Percentiles rank a stretch among this genome's conserved stretches.
Evolutionary conservation across 2,888 invertebrate genomes (phyloP).

Genomic region (Tanypteryx hageni): DNA sequence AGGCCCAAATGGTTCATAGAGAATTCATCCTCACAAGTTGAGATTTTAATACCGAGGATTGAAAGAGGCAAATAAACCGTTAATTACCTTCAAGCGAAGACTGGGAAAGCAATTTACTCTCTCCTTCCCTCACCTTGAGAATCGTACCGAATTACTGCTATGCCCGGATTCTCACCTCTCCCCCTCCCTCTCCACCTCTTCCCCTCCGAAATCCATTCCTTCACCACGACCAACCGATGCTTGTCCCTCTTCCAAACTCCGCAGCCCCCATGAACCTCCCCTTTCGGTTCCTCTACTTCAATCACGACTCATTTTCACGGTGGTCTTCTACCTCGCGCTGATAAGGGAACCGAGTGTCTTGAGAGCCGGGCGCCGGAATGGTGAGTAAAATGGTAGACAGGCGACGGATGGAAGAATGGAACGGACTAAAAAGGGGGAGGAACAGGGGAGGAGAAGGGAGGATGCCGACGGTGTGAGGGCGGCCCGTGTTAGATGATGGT

Average conservation of each 20-base stretch:
- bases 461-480: not conserved
- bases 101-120: not conserved
- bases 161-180: not conserved
- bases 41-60: too few species aligned
- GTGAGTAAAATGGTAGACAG: too few species aligned
- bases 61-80: too few species aligned
- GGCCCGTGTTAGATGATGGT: not conserved
- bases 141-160: too few species aligned
- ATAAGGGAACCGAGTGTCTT: conserved; percentile 3
- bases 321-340: not conserved
- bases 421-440: not conserved
- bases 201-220: not conserved
- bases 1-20: too few species aligned
- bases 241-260: not conserved
- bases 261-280: too few species aligned
- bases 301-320: conserved; percentile 41
- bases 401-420: not conserved
- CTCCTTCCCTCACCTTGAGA: not conserved
- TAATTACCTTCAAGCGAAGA: not conserved
- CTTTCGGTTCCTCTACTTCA: not conserved
- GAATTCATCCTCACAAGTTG: too few species aligned
- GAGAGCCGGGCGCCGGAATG: not conserved
- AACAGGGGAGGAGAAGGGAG: not conserved
- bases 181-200: not conserved
- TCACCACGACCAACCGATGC: too few species aligned